Percentiles rank a stretch among this genome's conserved stretches.
These are phyloP conservation scores for Miichthys miiuy DNA, from an alignment of 2,797 vertebrate genomes.

Conservation along the genomic window DNA sequence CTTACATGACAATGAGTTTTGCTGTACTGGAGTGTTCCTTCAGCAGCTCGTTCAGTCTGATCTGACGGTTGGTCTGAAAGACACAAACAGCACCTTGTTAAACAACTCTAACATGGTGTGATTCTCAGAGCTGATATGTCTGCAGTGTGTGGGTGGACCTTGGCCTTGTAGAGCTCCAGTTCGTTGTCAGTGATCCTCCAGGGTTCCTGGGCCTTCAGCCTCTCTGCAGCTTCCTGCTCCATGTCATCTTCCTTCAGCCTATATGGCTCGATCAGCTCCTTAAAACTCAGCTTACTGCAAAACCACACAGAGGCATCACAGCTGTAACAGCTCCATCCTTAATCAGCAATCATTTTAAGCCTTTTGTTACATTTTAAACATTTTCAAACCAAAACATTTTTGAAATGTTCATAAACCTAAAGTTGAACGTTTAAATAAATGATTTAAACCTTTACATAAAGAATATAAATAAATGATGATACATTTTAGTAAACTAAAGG, in stretches of 20 bases:
- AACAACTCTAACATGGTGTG: neutral
- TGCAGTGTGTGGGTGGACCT: constrained; percentile 81
- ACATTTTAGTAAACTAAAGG: neutral
- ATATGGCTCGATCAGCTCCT: constrained; percentile 96
- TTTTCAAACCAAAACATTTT: neutral
- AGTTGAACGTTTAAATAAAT: too few species aligned
- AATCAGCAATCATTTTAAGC: neutral
- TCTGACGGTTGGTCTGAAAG: constrained; percentile 94
- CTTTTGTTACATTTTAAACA: neutral
- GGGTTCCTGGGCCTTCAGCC: constrained; percentile 94
- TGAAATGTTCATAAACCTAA: neutral
- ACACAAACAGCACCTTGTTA: neutral
- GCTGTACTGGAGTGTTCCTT: constrained; percentile 94
- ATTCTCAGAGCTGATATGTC: neutral
- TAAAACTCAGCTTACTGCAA: constrained; percentile 91
- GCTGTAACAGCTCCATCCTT: neutral
- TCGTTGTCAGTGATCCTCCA: constrained; percentile 99
- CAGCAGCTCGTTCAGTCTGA: constrained; percentile 95
- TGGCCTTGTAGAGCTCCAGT: constrained; percentile 95
- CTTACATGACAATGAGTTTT: constrained; percentile 98
- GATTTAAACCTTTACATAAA: neutral
- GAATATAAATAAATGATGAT: neutral
- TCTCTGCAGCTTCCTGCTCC: constrained; percentile 95
- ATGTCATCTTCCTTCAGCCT: constrained; percentile 96
- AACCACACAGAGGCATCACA: neutral